Evolutionary conservation across 2,888 invertebrate genomes (phyloP).

Genomic region (Leptarthrus brevirostris): DNA sequence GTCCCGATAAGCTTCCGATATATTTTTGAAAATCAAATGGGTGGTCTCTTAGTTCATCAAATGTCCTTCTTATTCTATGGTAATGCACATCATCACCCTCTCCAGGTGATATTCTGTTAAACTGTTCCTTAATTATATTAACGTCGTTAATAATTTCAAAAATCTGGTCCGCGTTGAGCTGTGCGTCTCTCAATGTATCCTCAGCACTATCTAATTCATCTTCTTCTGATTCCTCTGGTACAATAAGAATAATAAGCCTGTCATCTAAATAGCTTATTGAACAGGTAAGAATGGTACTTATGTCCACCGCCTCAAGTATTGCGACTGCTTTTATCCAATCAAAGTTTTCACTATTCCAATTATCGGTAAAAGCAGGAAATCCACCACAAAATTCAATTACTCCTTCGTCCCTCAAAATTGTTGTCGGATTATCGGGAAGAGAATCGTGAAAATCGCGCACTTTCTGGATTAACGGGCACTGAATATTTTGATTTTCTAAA

Average conservation of each 20-base stretch:
- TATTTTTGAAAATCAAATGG: not conserved
- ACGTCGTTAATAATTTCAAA: not conserved
- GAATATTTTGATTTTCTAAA: not conserved
- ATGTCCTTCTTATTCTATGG: not conserved
- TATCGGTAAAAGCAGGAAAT: not conserved
- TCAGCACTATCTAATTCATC: no score
- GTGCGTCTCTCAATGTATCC: not conserved
- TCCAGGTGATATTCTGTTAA: no score
- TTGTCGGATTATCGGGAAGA: not conserved
- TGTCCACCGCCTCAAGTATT: not conserved
- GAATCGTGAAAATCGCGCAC: not conserved
- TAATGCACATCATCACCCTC: not conserved
- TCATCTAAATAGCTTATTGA: not conserved
- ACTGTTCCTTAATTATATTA: conserved; percentile 3
- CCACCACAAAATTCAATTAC: conserved; percentile 28
- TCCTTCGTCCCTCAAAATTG: not conserved
- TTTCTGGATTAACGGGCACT: not conserved
- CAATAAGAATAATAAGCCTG: not conserved
- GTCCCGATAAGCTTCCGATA: not conserved
- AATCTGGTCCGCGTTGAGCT: not conserved
- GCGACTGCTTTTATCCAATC: conserved; percentile 17
- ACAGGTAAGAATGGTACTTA: not conserved
- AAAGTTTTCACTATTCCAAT: conserved; percentile 15
- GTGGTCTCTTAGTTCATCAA: not conserved
- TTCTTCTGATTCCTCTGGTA: no score